Conservation (phyloP, 2,797 vertebrate genomes). For the Remorina albescens region DNA sequence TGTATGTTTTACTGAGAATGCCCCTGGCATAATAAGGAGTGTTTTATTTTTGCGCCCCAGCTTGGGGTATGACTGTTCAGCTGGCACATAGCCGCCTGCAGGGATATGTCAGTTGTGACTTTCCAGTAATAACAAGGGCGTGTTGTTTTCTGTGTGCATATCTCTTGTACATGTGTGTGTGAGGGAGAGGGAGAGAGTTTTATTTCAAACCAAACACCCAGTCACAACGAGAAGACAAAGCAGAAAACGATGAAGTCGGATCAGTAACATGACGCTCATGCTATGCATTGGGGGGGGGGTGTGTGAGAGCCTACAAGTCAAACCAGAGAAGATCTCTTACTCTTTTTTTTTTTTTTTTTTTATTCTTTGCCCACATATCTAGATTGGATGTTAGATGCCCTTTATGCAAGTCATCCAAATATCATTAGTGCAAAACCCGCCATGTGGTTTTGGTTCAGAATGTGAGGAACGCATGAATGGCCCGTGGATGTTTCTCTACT, state of each 20-base stretch:
- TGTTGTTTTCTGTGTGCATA: conserved; percentile 74
- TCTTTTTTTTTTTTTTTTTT: conserved; percentile 42
- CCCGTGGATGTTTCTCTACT: conserved; percentile 62
- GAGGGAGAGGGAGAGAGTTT: conserved; percentile 41
- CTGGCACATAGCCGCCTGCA: conserved; percentile 66
- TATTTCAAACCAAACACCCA: conserved; percentile 67
- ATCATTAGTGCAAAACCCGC: conserved; percentile 75
- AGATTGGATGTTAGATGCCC: conserved; percentile 68
- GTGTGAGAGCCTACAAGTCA: conserved; percentile 15
- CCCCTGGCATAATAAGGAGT: conserved; percentile 27
- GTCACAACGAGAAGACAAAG: conserved; percentile 41
- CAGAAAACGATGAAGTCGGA: conserved; percentile 24
- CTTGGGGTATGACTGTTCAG: conserved; percentile 58
- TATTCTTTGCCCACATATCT: conserved; percentile 67
- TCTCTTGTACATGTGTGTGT: conserved; percentile 50
- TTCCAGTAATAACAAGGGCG: conserved; percentile 81
- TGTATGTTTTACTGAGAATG: conserved; percentile 41
- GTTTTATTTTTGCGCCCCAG: conserved; percentile 65
- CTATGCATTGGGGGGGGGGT: conserved; percentile 40
- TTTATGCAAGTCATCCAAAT: conserved; percentile 80
- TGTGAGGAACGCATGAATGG: conserved; percentile 71
- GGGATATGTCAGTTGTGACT: conserved; percentile 77
- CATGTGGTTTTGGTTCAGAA: conserved; percentile 77
- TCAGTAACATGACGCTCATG: conserved; percentile 65
- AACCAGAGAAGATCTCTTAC: conserved; percentile 41